Conservation (phyloP, 1,140 invertebrate genomes). For the Euwallacea fornicatus region DNA sequence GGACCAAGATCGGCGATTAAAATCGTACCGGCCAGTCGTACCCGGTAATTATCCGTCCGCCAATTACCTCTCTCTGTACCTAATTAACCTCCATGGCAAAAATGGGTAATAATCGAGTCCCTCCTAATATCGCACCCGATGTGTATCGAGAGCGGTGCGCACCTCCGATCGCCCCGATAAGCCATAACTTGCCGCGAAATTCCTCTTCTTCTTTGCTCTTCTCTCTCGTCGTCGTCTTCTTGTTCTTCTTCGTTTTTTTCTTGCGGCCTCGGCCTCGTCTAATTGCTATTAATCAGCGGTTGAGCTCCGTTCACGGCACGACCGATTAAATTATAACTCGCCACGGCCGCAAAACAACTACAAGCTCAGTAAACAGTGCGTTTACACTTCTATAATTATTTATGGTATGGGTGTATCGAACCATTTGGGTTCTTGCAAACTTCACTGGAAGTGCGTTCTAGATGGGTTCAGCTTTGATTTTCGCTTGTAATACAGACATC, state of each 20-base stretch:
- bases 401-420: constrained; percentile 28
- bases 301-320: constrained; percentile 51
- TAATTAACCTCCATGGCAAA: constrained; percentile 33
- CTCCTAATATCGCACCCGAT: constrained; percentile 38
- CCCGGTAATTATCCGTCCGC: constrained; percentile 28
- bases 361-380: constrained; percentile 51
- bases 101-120: constrained; percentile 34
- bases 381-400: constrained; percentile 52
- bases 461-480: too few relatives aligned
- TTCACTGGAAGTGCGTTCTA: too few relatives aligned
- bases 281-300: constrained; percentile 54
- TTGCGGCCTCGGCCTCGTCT: constrained; percentile 42
- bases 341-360: constrained; percentile 45
- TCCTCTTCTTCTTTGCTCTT: constrained; percentile 18
- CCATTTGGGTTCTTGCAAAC: too few relatives aligned
- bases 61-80: constrained; percentile 33
- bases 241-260: constrained; percentile 19
- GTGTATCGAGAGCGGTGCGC: constrained; percentile 23
- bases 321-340: constrained; percentile 54
- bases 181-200: constrained; percentile 29
- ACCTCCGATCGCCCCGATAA: constrained; percentile 24
- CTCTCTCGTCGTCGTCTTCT: constrained; percentile 15
- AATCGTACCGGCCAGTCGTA: constrained; percentile 32
- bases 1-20: constrained; percentile 18
- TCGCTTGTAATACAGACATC: too few relatives aligned